Evolutionary conservation across 2,888 invertebrate species (phyloP).

Genomic region (Leucozona laternaria): DNA sequence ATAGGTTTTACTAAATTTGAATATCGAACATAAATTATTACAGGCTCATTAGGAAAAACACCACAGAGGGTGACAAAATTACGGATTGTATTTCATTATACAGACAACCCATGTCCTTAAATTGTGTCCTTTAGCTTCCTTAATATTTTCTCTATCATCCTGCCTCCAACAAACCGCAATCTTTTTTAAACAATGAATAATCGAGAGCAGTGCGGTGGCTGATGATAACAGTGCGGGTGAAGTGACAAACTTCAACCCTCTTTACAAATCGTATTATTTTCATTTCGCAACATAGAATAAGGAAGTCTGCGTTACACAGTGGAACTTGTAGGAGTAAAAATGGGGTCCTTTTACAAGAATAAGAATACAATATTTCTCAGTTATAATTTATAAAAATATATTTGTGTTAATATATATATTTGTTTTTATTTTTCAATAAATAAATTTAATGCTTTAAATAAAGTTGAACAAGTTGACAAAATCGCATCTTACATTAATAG

Average conservation of each 20-base stretch:
- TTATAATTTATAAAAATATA: too few relatives aligned
- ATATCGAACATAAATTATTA: slow-evolving; percentile 68
- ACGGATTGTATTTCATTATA: slow-evolving; percentile 52
- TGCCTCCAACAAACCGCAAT: neutral
- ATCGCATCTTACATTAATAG: too few relatives aligned
- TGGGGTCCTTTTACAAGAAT: neutral
- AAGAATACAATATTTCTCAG: too few relatives aligned
- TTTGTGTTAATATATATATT: too few relatives aligned
- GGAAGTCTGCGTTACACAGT: neutral
- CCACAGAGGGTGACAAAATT: slow-evolving; percentile 13
- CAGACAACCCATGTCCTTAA: slow-evolving; percentile 52
- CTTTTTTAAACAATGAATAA: slow-evolving; percentile 24
- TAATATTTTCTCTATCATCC: neutral
- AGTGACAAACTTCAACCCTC: slow-evolving; percentile 16
- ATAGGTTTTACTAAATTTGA: slow-evolving; percentile 15
- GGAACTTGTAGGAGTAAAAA: neutral
- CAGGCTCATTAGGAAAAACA: slow-evolving; percentile 57
- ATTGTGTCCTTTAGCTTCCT: slow-evolving; percentile 44
- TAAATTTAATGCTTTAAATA: too few relatives aligned
- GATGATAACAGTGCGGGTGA: neutral
- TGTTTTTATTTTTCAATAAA: too few relatives aligned
- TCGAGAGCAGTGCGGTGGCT: neutral
- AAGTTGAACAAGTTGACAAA: too few relatives aligned
- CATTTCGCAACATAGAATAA: slow-evolving; percentile 15
- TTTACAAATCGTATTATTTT: slow-evolving; percentile 16